Percentiles rank a stretch among this genome's conserved stretches.
phyloP scores from a whole-genome alignment of 1,140 invertebrate genomes.

The Globodera rostochiensis region DNA sequence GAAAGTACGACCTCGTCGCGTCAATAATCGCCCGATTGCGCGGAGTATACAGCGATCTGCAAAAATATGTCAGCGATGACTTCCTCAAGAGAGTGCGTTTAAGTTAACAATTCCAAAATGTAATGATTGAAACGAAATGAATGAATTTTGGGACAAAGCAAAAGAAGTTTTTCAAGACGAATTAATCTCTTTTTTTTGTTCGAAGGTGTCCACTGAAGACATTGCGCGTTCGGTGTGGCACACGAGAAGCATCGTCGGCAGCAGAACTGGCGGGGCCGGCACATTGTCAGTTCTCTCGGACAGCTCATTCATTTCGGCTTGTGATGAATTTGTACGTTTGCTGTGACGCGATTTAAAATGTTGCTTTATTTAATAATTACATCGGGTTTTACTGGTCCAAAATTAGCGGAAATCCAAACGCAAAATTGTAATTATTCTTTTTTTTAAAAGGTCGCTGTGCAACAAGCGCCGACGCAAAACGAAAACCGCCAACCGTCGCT shows the following conservation, averaged over 20 bases:
- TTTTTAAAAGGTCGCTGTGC: neutral
- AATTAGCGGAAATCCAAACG: neutral
- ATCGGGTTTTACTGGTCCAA: too few relatives aligned
- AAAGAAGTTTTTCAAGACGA: too few relatives aligned
- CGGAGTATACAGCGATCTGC: slow-evolving; percentile 41
- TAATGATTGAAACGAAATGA: too few relatives aligned
- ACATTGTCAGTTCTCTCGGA: slow-evolving; percentile 55
- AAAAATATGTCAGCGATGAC: slow-evolving; percentile 42
- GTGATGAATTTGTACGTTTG: slow-evolving; percentile 45
- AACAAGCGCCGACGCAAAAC: slow-evolving; percentile 3
- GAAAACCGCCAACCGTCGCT: neutral
- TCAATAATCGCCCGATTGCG: slow-evolving; percentile 43
- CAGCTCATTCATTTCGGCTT: slow-evolving; percentile 48
- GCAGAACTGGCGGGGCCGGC: slow-evolving; percentile 33
- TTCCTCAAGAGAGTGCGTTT: neutral
- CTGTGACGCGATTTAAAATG: too few relatives aligned
- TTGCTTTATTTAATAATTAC: too few relatives aligned
- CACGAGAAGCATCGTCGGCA: slow-evolving; percentile 19
- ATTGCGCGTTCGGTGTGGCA: slow-evolving; percentile 54
- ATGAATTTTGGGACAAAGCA: too few relatives aligned
- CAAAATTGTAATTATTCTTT: neutral
- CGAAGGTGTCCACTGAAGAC: slow-evolving; percentile 43
- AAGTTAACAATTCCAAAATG: neutral
- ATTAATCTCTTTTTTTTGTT: neutral
- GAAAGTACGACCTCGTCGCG: slow-evolving; percentile 46